These are phyloP conservation scores for Scomber colias DNA, from an alignment of 2,113 vertebrate species.

Conservation along the genomic window DNA sequence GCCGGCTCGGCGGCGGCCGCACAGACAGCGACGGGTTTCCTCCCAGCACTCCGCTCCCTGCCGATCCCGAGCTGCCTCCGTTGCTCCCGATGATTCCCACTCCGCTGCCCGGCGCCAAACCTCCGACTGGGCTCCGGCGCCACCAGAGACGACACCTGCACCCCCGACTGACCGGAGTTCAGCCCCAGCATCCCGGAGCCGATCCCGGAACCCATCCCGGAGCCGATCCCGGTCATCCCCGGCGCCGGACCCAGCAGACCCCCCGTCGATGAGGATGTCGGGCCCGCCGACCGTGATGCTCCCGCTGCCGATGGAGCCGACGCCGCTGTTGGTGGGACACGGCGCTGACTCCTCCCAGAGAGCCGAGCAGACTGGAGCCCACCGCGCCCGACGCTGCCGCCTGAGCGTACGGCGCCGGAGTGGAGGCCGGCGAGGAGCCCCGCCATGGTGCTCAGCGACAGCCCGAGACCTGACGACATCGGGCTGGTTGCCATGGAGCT, in stretches of 20 bases:
- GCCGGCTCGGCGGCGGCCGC: conserved; percentile 86
- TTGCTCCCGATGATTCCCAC: conserved; percentile 81
- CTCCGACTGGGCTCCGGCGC: conserved; percentile 60
- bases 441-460: conserved; percentile 77
- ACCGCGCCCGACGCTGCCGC: conserved; percentile 81
- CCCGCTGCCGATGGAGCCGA: conserved; percentile 60
- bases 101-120: conserved; percentile 65
- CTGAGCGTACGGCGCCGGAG: conserved; percentile 89
- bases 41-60: conserved; percentile 43
- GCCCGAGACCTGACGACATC: conserved; percentile 70
- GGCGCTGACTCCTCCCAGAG: conserved; percentile 56
- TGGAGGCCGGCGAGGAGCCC: conserved; percentile 78
- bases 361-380: conserved; percentile 62
- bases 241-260: conserved; percentile 71
- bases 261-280: conserved; percentile 57
- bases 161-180: conserved; percentile 54
- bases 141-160: conserved; percentile 68
- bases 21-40: conserved; percentile 77
- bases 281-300: conserved; percentile 70
- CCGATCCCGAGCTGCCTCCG: conserved; percentile 64
- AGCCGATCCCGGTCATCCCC: conserved; percentile 36
- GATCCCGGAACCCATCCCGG: conserved; percentile 53
- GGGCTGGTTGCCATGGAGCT: conserved; percentile 59
- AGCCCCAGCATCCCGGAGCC: conserved; percentile 72
- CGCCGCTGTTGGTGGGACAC: conserved; percentile 33